These are phyloP conservation scores for Dryobota labecula DNA, from an alignment of 2,888 invertebrate species.

Conservation along the genomic window DNA sequence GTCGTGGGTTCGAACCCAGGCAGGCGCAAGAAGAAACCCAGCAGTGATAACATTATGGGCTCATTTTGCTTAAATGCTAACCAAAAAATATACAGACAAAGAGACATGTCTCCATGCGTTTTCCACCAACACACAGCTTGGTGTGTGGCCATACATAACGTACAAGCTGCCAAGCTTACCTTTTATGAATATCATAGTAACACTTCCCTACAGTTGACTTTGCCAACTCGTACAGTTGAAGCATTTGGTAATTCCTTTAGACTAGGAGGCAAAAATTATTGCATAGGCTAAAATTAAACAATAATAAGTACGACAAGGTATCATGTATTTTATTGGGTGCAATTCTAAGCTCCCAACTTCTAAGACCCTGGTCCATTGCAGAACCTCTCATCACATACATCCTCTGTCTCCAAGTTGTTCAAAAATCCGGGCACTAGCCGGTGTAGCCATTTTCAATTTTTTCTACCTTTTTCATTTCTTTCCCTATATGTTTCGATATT, in stretches of 20 bases:
- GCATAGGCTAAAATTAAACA: background rate
- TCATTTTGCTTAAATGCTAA: too few relatives aligned
- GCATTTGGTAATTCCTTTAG: background rate
- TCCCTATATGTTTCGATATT: background rate
- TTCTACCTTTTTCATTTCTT: background rate
- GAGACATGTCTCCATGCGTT: background rate
- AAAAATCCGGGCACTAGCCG: background rate
- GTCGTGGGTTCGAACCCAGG: too few relatives aligned
- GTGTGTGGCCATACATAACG: background rate
- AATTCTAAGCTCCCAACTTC: background rate
- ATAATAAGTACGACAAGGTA: background rate
- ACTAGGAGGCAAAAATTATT: background rate
- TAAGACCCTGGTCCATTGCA: background rate
- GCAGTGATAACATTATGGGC: too few relatives aligned
- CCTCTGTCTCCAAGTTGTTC: background rate
- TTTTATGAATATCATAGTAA: slow-evolving; percentile 10
- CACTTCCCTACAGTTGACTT: background rate
- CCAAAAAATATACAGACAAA: background rate
- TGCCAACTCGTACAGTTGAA: background rate
- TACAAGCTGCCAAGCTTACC: background rate
- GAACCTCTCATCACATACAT: background rate
- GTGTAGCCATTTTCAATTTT: background rate
- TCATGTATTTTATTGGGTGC: background rate
- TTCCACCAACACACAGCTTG: background rate
- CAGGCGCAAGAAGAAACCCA: too few relatives aligned